Evolutionary conservation across 1,140 invertebrate genomes (phyloP).

Genomic region (Coptotermes formosanus): DNA sequence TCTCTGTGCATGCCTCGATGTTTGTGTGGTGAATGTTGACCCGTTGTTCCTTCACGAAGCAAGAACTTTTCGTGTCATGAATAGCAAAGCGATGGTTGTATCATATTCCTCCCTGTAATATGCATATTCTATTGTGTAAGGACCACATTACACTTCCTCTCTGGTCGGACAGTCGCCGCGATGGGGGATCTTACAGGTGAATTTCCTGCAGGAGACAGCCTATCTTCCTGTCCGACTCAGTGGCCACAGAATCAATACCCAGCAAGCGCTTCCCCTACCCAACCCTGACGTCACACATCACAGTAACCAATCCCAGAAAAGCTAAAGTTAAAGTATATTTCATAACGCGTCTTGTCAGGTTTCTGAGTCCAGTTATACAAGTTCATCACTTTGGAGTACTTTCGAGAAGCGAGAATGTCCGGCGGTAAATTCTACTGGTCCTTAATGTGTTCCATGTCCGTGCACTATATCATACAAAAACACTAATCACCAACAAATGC

Average conservation of each 20-base stretch:
- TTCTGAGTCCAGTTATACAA: background rate
- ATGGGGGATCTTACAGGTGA: background rate
- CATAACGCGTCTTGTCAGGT: background rate
- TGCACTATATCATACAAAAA: too few species aligned
- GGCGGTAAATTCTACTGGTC: too few species aligned
- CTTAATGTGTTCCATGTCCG: too few species aligned
- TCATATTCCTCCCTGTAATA: background rate
- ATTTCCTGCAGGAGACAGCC: background rate
- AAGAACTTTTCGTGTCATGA: background rate
- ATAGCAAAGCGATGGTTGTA: background rate
- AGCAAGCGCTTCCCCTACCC: background rate
- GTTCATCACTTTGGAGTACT: too few species aligned
- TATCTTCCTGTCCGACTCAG: conserved; percentile 8
- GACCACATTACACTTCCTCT: background rate
- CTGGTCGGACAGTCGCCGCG: background rate
- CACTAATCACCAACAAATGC: too few species aligned
- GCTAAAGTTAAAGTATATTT: background rate
- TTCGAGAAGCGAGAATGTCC: too few species aligned
- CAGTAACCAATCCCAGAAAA: conserved; percentile 11
- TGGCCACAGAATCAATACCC: background rate
- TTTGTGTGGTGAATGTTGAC: too few species aligned
- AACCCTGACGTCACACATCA: conserved; percentile 12
- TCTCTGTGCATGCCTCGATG: too few species aligned
- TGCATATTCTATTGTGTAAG: background rate
- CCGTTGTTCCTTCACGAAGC: background rate